These are phyloP conservation scores for Acronicta psi DNA, from an alignment of 2,888 invertebrate species.

Conservation along the genomic window DNA sequence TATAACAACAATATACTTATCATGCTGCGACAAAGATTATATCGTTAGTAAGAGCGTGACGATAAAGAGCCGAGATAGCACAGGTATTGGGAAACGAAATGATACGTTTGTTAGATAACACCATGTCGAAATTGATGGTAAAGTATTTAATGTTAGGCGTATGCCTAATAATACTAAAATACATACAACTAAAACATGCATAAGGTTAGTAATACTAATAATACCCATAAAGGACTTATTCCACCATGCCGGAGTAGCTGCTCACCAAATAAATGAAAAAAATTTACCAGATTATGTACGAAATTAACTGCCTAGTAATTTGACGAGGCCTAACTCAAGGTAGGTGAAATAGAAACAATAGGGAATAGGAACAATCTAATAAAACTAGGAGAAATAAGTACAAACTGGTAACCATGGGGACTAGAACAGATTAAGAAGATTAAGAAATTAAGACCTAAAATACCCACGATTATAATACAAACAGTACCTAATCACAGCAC, in stretches of 20 bases:
- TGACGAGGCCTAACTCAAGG: no score
- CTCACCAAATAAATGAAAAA: no score
- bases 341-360: no score
- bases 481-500: neutral
- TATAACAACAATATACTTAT: slow-evolving; percentile 25
- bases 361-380: slow-evolving; percentile 2
- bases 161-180: slow-evolving; percentile 1
- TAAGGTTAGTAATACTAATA: neutral
- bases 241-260: no score
- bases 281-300: no score
- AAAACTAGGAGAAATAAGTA: neutral
- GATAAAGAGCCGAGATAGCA: slow-evolving; percentile 34
- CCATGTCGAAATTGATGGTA: slow-evolving; percentile 14
- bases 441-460: neutral
- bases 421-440: slow-evolving; percentile 15
- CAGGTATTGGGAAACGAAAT: slow-evolving; percentile 20
- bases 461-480: neutral
- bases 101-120: slow-evolving; percentile 26
- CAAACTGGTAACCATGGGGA: slow-evolving; percentile 5
- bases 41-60: slow-evolving; percentile 34
- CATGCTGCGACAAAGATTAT: slow-evolving; percentile 34
- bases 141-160: neutral
- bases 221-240: no score
- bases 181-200: neutral
- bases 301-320: no score